Percentiles rank a stretch among this genome's conserved stretches.
Evolutionary conservation across 2,888 invertebrate species (phyloP).

Genomic region (Zygogramma bicolorata): DNA sequence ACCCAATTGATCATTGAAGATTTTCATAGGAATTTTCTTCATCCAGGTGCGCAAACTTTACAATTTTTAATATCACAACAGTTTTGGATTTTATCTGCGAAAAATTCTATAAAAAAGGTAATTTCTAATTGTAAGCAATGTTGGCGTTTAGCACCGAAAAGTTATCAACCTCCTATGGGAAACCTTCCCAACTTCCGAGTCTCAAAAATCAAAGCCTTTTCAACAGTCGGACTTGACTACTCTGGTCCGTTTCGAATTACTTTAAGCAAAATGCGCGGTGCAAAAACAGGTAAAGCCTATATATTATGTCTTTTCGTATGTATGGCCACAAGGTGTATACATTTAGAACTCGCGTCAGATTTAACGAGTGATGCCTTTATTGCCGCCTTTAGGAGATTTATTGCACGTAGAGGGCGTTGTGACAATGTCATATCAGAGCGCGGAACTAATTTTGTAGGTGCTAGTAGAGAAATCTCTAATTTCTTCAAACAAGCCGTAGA

Average conservation of each 20-base stretch:
- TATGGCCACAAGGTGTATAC: too few species aligned
- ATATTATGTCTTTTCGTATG: too few species aligned
- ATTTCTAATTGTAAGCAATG: not conserved
- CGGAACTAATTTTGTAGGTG: too few species aligned
- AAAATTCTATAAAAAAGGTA: constrained; percentile 1
- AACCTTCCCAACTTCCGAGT: constrained; percentile 8
- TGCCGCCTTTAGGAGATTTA: too few species aligned
- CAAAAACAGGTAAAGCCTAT: not conserved
- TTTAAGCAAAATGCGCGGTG: not conserved
- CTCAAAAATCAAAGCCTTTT: constrained; percentile 14
- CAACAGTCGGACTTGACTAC: constrained; percentile 8
- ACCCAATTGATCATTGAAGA: not conserved
- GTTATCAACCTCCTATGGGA: constrained; percentile 14
- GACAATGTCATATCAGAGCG: too few species aligned
- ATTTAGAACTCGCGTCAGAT: too few species aligned
- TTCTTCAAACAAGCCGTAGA: too few species aligned
- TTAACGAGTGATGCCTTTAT: too few species aligned
- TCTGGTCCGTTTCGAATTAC: constrained; percentile 13
- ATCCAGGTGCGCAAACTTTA: not conserved
- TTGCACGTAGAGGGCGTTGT: too few species aligned
- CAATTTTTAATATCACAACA: not conserved
- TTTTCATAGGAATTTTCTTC: not conserved
- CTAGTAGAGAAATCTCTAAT: too few species aligned
- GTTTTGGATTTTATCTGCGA: not conserved
- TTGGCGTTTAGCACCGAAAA: not conserved